A percentile compares a stretch with the other conserved stretches of the same genome.
These are phyloP conservation scores for Pristis pectinata DNA, from an alignment of 2,797 vertebrate genomes.

Conservation along the genomic window DNA sequence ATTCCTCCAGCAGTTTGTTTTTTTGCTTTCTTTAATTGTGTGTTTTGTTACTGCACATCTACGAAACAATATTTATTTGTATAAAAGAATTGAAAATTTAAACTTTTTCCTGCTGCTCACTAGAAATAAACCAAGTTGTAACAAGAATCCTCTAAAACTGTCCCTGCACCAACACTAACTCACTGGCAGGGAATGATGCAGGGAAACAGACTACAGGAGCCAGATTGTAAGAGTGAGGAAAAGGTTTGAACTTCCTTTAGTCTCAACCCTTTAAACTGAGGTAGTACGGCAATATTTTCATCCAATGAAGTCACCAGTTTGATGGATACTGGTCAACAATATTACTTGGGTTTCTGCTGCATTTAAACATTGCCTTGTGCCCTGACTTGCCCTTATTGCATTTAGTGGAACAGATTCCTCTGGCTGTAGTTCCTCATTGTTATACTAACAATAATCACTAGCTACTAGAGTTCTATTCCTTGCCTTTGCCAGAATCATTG, in stretches of 20 bases:
- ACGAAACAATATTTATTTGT: background rate
- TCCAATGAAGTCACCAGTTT: background rate
- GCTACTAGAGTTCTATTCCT: background rate
- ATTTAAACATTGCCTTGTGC: background rate
- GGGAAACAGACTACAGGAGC: background rate
- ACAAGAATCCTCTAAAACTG: background rate
- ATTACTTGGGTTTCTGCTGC: background rate
- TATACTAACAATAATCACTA: background rate
- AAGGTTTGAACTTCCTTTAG: background rate
- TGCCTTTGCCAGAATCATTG: background rate
- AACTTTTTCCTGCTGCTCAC: background rate
- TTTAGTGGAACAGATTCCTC: background rate
- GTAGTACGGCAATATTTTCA: background rate
- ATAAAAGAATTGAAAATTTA: background rate
- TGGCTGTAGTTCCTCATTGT: background rate
- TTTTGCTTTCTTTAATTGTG: background rate
- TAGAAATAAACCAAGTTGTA: background rate
- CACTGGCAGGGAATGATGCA: background rate
- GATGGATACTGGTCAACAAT: background rate
- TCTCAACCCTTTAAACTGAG: background rate
- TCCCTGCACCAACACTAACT: background rate
- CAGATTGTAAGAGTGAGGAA: background rate
- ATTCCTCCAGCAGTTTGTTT: too few relatives aligned
- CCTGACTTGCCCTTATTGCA: background rate
- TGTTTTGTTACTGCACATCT: background rate